These are phyloP conservation scores for Trypoxylus dichotomus DNA, from an alignment of 1,140 invertebrate species.

Conservation along the genomic window DNA sequence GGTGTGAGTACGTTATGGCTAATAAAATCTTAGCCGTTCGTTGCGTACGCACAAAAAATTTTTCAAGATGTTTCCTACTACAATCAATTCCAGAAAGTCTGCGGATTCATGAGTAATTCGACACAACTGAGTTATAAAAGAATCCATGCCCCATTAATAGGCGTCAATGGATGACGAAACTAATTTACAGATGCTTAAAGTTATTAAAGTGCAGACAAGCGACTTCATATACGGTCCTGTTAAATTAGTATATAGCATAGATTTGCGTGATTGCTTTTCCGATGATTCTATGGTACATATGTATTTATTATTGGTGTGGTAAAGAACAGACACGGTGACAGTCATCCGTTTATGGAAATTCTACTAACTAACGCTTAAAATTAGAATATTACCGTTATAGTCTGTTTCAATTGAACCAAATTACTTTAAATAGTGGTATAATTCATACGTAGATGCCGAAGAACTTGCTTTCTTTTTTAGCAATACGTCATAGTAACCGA, in stretches of 20 bases:
- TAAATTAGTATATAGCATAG: neutral
- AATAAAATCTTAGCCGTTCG: neutral
- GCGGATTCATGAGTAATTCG: slow-evolving; percentile 11
- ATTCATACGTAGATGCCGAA: no score
- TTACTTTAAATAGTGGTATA: neutral
- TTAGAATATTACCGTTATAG: slow-evolving; percentile 7
- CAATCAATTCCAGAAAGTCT: slow-evolving; percentile 19
- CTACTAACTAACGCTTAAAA: neutral
- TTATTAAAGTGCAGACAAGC: slow-evolving; percentile 16
- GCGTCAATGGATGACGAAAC: slow-evolving; percentile 20
- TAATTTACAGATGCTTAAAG: slow-evolving; percentile 11
- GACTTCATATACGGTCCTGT: neutral
- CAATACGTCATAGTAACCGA: no score
- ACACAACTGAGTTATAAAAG: neutral
- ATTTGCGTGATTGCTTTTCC: slow-evolving; percentile 11
- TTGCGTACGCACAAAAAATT: neutral
- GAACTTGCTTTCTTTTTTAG: no score
- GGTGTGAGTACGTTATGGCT: neutral
- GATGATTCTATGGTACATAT: neutral
- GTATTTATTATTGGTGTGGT: neutral
- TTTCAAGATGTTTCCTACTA: neutral
- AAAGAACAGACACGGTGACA: neutral
- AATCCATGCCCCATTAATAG: neutral
- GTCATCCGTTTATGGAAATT: slow-evolving; percentile 13
- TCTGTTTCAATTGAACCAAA: slow-evolving; percentile 4